Evolutionary conservation across 1,140 invertebrate genomes (phyloP).

Genomic region (Asobara japonica): DNA sequence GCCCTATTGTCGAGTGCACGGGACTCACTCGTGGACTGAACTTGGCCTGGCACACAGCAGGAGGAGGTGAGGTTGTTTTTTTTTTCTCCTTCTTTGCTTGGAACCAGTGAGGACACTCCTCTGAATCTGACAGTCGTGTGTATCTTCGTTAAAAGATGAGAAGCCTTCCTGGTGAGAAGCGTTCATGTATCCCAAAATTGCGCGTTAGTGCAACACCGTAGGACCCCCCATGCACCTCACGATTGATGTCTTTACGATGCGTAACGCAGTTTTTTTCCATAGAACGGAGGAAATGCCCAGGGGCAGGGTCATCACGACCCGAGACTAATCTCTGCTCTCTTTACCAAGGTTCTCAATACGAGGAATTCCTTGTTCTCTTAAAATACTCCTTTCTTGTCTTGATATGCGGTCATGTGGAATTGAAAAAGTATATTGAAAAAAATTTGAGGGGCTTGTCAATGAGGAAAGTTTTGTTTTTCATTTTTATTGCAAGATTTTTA

Average conservation of each 20-base stretch:
- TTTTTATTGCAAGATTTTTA: no score
- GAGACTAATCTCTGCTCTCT: constrained; percentile 2
- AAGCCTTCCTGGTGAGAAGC: constrained; percentile 40
- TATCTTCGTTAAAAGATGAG: neutral
- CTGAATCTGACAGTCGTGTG: neutral
- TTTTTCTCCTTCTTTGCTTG: neutral
- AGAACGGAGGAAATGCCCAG: neutral
- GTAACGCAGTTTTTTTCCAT: neutral
- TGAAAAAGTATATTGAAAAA: no score
- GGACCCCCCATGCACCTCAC: constrained; percentile 28
- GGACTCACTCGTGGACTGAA: constrained; percentile 9
- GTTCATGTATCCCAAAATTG: constrained; percentile 59
- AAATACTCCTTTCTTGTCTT: no score
- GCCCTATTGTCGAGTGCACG: constrained; percentile 1
- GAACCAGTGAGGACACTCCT: neutral
- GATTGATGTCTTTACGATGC: constrained; percentile 46
- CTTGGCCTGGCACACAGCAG: neutral
- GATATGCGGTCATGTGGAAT: no score
- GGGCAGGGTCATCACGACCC: constrained; percentile 1
- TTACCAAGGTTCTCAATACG: neutral
- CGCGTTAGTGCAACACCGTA: constrained; percentile 44
- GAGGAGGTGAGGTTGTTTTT: neutral
- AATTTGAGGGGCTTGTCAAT: no score
- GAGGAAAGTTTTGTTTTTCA: no score
- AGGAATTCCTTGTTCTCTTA: no score